Base-by-base conservation (phyloP, 2,888 invertebrate species). In the Drosophila peninsularis region DNA sequence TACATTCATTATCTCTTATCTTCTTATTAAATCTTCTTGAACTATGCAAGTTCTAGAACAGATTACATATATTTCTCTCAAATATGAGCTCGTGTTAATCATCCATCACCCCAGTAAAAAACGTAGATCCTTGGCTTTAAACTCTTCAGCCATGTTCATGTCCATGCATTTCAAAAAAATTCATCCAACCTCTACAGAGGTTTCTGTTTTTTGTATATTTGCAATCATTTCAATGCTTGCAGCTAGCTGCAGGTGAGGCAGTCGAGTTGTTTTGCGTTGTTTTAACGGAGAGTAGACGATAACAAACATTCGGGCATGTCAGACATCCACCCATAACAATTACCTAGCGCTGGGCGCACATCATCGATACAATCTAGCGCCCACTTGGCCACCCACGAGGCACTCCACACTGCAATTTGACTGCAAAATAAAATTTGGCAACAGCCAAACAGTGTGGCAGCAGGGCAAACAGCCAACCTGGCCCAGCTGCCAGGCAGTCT, bases 341-440 rank as follows among this genome's bases (percentile, higher is more conserved):
- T 67, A 63, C 60, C 57, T 21, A 47, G 24, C 44, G 21, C 66
- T 72, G 66, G 37, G 52, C 54, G 37, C 73, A 64, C 37, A 44
- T 45, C 62, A 66, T 27, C 49, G 55, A 57, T 50, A 47, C 66
- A 76, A 58, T 13, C 55, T 41, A 49, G 14, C 32, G 36, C 32
- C 62, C 54, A 19, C 11, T 27, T 41, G 45, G 27, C 63, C 44
- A 32, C 7, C 49, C 60, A 52, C 44, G 58, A 10, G 47, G 39
- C 32, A 21, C 13, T 39, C 14, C 6, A 14, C 14, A 11, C 44
- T 83, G 84, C 84, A 83, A 88, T 88, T 88, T 87, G 79, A 88
- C 87, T 80, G 84, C 69, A 88, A 78, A 88, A 83, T 81, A 81
- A 81, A 89, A 84, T 78, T 84, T 87, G 88, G 88, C 83, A 87